Base-by-base conservation (phyloP, 2,113 vertebrate genomes). In the Burhinus oedicnemus region DNA sequence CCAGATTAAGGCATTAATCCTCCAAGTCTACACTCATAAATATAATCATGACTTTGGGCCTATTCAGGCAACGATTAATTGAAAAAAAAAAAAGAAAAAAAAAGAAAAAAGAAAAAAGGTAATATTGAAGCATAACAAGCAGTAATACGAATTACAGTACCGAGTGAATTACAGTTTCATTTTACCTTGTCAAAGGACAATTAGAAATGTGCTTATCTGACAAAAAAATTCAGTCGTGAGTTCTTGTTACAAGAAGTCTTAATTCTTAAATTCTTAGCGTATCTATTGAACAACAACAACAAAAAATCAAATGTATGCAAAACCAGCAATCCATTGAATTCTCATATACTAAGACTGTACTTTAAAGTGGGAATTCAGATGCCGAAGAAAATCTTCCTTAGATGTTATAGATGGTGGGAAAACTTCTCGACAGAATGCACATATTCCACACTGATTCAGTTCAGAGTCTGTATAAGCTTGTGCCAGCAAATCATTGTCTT, bases 291-390 rank as follows among this genome's bases (percentile, higher is more conserved):
- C 87, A 42, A 79, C 76, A 87, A 90, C n/a, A 90, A 40, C 8
- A 40, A 96, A 89, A 78, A 38, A 79, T 93, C 65, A 93, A 95
- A 92, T 68, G 86, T 93, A 96, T 87, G 84, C 79, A 97, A 85
- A 93, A 84, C 25, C 88, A 97, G 95, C 23, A 92, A 96, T 95
- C 79, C 86, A 65, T 77, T 96, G 93, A 97, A 96, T 98, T 96
- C 89, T 95, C 96, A 94, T 98, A 98, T 98, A 93, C 98, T 98
- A 98, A 94, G 98, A 98, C 94, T 98, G 98, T 92, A 97, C 98
- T 97, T 98, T 98, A 98, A 99, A 99, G 98, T 99, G 99, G 96
- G 98, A 99, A 98, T 99, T 99, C 96, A 99, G 99, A 98, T 99
- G 99, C 98, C 98, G 98, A 95, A 99, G 98, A 98, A 99, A 99